Evolutionary conservation across 2,797 vertebrate genomes (phyloP), one percentile per base, ranked within the genome.

Genomic region (Sebastes nivosus): DNA sequence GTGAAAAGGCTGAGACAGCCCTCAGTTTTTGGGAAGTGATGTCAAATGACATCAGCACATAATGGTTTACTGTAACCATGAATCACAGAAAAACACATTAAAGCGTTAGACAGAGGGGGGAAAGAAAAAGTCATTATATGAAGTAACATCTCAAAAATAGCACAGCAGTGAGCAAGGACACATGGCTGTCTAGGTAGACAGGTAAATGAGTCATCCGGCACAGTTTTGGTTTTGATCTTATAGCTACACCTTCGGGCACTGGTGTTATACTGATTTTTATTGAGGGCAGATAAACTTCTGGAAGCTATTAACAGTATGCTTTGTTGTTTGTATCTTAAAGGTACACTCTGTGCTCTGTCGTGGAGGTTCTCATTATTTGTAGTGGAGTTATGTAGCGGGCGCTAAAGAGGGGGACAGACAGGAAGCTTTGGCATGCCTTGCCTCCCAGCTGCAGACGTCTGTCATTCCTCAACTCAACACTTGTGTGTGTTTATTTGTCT

Each of bases 31-130:
- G 92, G 93, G 93, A 94, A 95, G 93, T 93, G 93, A 95, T 93
- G 92, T 93, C 87, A 79, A 83, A 93, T 93, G 94, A 95, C 94
- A 90, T 94, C 93, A 94, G 89, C 88, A 81, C 88, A 75, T 92
- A 87, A 92, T 91, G 91, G 92, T 94, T 95, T 95, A 93, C 94
- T 94, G 94, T 95, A 94, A 94, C 82, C 79, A 85, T 95, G 94
- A 95, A 93, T 95, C 94, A 94, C 79, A 82, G 87, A 88, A 81
- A 88, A 89, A 91, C 90, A 89, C 86, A 72, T 80, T 83, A 85
- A 89, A 89, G 90, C 82, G 87, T 82, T 77, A 81, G 93, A 91
- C 84, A 81, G 90, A 89, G 75, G 71, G 79, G 46, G 81, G 73
- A 87, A 81, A 85, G 85, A 86, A 81, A 89, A 88, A 89, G 90